Base-by-base conservation (phyloP, 2,113 vertebrate genomes). In the Zapus hudsonius region DNA sequence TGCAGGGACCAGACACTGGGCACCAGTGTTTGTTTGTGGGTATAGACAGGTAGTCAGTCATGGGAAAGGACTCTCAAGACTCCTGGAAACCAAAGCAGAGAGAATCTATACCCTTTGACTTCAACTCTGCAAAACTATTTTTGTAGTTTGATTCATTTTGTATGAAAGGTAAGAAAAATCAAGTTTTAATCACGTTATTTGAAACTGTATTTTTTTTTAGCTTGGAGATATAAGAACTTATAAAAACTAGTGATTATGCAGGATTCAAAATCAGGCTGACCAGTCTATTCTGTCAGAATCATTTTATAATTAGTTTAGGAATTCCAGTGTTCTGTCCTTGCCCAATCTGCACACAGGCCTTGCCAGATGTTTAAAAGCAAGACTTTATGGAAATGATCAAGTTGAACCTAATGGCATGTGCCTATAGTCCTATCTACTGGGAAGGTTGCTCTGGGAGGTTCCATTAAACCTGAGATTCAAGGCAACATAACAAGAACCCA, bases 241-340 rank as follows among this genome's bases (percentile, higher is more conserved):
- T 85, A 96, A 82, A 95, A 95, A 93, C 88, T 72, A 94, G 74
- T 61, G 94, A 95, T 96, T 95, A 83, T 84, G 40, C 4, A 94
- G 94, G 91, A 96, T 79, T 95, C 87, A 93, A 85, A 97, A 97
- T 92, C 92, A 93, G 84, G 69, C 55, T 85, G 82, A 94, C 89
- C 88, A 92, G 67, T 25, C 89, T 79, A 40, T 95, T 96, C 82
- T 93, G 20, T 93, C 92, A 15, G 0, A 80, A 95, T 84, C 76
- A 87, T 96, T 94, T 94, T 84, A 66, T 89, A 82, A 69, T 93
- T 87, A 73, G 27, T 1, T 33, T 72, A 67, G 9, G 64, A 87
- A 78, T 91, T 66, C 66, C 33, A 47, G 8, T 33, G 73, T 57
- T n/a, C 70, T 90, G 19, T 61, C 47, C n/a, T 47, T 69, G 73